Base-by-base conservation (phyloP, 2,888 invertebrate genomes). In the Rosalia funebris region DNA sequence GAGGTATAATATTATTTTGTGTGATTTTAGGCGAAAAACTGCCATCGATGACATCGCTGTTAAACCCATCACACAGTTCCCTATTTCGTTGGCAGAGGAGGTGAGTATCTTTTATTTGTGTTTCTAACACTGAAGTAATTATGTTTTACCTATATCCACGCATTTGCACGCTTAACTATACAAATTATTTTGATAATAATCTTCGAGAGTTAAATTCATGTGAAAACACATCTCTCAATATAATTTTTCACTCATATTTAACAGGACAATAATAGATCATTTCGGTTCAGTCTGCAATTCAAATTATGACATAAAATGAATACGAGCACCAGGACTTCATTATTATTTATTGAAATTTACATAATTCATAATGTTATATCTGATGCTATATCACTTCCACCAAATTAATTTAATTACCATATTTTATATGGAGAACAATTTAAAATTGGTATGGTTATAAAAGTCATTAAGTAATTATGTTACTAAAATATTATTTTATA, bases 31-130 rank as follows among this genome's bases (percentile, higher is more conserved):
- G 80, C 86, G 89, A 74, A 87, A 88, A 68, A 81, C 88, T 32
- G 91, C 89, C 39, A 77, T 91, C 69, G 88, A 91, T 77, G 92
- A 93, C 73, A 88, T 95, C 63, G 95, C 95, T n/a, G 95, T 96
- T 20, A 93, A 92, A 78, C 94, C 95, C 5, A 86, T 95, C 52
- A 90, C 90, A 16, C 92, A 91, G 80, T 96, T 95, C 79, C 95
- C 95, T 15, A 86, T 91, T 19, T 87, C 89, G n/a, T 82, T 93
- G 57, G 91, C 92, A 75, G 93, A 93, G 81, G 93, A 93, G 87
- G 91, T 91, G 79, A 85, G 86, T 82, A 37, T 31, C 16, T 39
- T n/a, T 54, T 47, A 36, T 57, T 45, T 45, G 11, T 50, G 42
- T 19, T 55, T 34, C 14, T 10, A 32, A 48, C n/a, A 36, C 47